Percentiles rank a stretch among this genome's conserved stretches.
Conservation (phyloP, 2,113 vertebrate species). For the Abramis brama region DNA sequence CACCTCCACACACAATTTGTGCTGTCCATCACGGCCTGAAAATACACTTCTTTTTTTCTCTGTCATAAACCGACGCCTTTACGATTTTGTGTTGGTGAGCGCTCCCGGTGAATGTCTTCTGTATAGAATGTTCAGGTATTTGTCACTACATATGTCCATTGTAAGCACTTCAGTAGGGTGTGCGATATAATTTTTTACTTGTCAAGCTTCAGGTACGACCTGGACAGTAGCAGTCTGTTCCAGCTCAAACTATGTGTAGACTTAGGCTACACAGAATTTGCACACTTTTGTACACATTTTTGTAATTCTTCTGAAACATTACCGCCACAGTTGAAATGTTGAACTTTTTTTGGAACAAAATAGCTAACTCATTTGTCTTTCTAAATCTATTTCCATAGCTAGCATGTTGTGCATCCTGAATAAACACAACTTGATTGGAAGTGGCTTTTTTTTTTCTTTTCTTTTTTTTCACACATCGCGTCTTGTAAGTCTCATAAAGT, state of each 20-base stretch:
- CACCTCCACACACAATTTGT: slow-evolving; percentile 54
- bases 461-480: neutral
- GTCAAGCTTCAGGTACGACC: neutral
- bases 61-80: neutral
- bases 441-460: neutral
- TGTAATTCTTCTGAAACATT: neutral
- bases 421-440: neutral
- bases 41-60: slow-evolving; percentile 31
- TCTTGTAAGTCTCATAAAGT: neutral
- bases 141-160: slow-evolving; percentile 23
- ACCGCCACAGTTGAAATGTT: neutral
- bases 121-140: neutral
- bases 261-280: neutral
- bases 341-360: neutral
- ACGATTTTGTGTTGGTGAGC: slow-evolving; percentile 2
- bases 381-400: neutral
- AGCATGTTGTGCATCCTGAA: neutral
- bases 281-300: neutral
- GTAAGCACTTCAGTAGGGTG: neutral
- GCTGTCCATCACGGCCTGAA: slow-evolving; percentile 52
- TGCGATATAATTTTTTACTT: neutral
- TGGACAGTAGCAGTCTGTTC: neutral
- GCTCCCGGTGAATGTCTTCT: neutral
- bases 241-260: neutral
- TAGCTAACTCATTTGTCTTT: neutral